These are phyloP conservation scores for Calyptommatus sinebrachiatus DNA, from an alignment of 2,113 vertebrate species.

Conservation along the genomic window DNA sequence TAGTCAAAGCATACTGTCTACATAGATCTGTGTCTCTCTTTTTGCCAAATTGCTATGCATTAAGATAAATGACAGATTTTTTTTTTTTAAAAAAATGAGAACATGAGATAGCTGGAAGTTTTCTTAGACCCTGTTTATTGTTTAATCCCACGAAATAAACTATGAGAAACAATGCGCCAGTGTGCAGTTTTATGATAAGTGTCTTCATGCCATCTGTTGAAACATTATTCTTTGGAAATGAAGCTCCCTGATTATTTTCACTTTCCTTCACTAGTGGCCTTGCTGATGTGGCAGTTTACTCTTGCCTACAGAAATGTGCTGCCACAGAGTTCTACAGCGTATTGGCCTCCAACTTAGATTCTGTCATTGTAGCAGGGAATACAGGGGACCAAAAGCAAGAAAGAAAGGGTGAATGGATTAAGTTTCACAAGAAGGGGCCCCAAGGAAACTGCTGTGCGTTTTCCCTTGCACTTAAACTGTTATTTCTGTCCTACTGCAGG, in stretches of 20 bases:
- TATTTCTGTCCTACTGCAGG: neutral
- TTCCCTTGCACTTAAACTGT: constrained; percentile 45
- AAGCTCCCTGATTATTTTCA: neutral
- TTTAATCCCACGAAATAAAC: neutral
- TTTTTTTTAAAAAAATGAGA: neutral
- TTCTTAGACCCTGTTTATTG: neutral
- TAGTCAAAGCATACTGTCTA: no score
- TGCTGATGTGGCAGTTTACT: constrained; percentile 27
- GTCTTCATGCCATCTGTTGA: neutral
- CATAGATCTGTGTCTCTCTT: neutral
- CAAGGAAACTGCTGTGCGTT: constrained; percentile 37
- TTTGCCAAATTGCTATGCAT: neutral
- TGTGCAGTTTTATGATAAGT: constrained; percentile 15
- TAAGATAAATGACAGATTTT: neutral
- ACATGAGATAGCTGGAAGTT: neutral
- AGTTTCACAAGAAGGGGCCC: constrained; percentile 57
- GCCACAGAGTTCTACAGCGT: constrained; percentile 28
- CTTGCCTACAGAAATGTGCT: constrained; percentile 37
- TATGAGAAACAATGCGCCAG: neutral
- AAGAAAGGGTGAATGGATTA: constrained; percentile 38
- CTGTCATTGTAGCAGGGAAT: constrained; percentile 34
- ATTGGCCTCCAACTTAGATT: constrained; percentile 38
- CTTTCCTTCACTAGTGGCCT: constrained; percentile 16
- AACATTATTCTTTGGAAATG: neutral
- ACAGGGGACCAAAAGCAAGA: neutral